phyloP scores from a whole-genome alignment of 1,140 invertebrate species.

The Lasioglossum baleicum region DNA sequence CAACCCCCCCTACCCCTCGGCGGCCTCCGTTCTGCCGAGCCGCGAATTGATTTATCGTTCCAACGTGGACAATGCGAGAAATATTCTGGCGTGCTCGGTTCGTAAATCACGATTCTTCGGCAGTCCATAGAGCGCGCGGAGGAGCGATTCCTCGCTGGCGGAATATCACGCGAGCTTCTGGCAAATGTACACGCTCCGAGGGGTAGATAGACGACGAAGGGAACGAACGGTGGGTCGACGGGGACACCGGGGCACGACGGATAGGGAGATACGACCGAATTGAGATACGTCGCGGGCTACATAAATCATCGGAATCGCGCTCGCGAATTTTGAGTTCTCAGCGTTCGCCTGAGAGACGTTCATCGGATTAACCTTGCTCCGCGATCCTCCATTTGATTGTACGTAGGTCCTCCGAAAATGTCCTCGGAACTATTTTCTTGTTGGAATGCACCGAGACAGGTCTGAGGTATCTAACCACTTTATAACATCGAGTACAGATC shows the following conservation, averaged over 20 bases:
- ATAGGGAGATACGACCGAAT: constrained; percentile 42
- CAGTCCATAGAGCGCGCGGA: constrained; percentile 60
- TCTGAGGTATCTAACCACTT: too few relatives aligned
- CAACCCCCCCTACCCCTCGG: background rate
- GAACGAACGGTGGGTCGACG: background rate
- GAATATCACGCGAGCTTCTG: constrained; percentile 61
- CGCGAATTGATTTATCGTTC: constrained; percentile 70
- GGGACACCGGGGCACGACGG: background rate
- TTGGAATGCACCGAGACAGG: too few relatives aligned
- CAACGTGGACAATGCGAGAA: constrained; percentile 75
- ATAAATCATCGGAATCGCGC: constrained; percentile 55
- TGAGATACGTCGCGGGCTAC: constrained; percentile 33
- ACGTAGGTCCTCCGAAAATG: too few relatives aligned
- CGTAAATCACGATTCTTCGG: constrained; percentile 72
- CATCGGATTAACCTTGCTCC: constrained; percentile 54
- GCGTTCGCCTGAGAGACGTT: constrained; percentile 25
- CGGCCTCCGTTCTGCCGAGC: constrained; percentile 32
- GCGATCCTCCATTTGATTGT: too few relatives aligned
- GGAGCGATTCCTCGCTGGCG: constrained; percentile 35
- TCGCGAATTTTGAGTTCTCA: constrained; percentile 56
- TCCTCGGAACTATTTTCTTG: too few relatives aligned
- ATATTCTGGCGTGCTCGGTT: constrained; percentile 71
- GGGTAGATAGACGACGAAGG: constrained; percentile 28
- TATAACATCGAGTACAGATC: too few relatives aligned
- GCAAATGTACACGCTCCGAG: constrained; percentile 47